phyloP scores from a whole-genome alignment of 1,140 invertebrate genomes.

The Bombus huntii region DNA sequence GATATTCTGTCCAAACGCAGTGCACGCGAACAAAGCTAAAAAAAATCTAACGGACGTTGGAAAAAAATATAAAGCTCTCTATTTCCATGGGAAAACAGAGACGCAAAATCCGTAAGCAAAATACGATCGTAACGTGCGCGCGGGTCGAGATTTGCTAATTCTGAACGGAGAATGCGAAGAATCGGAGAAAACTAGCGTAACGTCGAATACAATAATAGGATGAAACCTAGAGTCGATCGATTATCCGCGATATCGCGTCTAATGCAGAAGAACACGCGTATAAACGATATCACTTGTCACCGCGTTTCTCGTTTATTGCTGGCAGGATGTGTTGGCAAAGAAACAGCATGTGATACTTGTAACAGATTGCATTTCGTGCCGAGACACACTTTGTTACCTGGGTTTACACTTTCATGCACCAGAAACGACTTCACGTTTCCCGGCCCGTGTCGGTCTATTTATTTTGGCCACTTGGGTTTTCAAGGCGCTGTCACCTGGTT shows the following conservation, averaged over 20 bases:
- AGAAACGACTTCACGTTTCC: slow-evolving; percentile 68
- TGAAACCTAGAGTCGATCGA: slow-evolving; percentile 29
- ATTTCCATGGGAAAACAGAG: neutral
- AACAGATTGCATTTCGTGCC: slow-evolving; percentile 71
- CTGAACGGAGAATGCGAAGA: neutral
- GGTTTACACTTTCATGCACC: slow-evolving; percentile 71
- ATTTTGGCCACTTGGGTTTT: slow-evolving; percentile 67
- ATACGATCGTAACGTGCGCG: neutral
- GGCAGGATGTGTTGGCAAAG: slow-evolving; percentile 65
- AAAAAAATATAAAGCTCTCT: neutral
- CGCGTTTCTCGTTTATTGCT: slow-evolving; percentile 66
- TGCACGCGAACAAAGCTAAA: too few relatives aligned
- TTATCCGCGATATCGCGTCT: slow-evolving; percentile 46
- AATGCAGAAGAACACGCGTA: slow-evolving; percentile 41
- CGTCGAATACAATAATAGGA: too few relatives aligned
- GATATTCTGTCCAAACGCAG: too few relatives aligned
- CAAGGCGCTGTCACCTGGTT: slow-evolving; percentile 62
- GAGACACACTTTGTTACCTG: slow-evolving; percentile 68
- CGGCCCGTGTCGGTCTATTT: slow-evolving; percentile 64
- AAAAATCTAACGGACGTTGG: neutral
- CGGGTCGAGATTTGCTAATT: neutral
- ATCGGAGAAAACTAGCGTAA: too few relatives aligned
- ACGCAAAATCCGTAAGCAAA: neutral
- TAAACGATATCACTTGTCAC: slow-evolving; percentile 65
- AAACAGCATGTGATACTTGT: slow-evolving; percentile 67